A percentile compares a stretch with the other conserved stretches of the same genome.
Conservation (phyloP, 2,888 invertebrate genomes). For the Leptopilina syphax region DNA sequence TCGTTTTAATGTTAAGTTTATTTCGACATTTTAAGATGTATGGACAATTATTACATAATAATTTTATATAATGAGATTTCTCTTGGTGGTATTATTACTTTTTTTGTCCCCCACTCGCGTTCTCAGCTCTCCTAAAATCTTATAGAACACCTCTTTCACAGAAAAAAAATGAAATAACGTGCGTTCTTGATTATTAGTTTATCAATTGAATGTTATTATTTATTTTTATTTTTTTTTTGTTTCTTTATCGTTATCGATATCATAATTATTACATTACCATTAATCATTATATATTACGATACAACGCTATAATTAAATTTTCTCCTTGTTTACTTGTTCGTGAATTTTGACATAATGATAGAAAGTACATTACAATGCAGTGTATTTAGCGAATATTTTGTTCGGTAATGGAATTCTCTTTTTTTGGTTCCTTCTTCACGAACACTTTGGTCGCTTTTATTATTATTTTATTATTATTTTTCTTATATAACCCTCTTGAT, state of each 20-base stretch:
- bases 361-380: conserved; percentile 69
- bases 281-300: conserved; percentile 74
- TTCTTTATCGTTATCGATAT: conserved; percentile 67
- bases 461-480: conserved; percentile 17
- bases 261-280: conserved; percentile 74
- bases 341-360: conserved; percentile 68
- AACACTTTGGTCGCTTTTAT: conserved; percentile 40
- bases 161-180: conserved; percentile 67
- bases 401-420: conserved; percentile 57
- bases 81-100: conserved; percentile 65
- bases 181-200: conserved; percentile 68
- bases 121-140: conserved; percentile 57
- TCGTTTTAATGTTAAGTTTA: conserved; percentile 72
- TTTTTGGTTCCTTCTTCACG: conserved; percentile 37
- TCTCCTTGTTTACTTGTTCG: conserved; percentile 58
- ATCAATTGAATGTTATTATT: conserved; percentile 70
- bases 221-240: conserved; percentile 58
- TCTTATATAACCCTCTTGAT: conserved; percentile 33
- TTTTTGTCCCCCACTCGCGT: conserved; percentile 36
- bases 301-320: conserved; percentile 72
- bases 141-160: conserved; percentile 67
- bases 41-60: conserved; percentile 76
- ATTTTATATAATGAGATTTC: conserved; percentile 75
- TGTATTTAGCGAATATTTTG: conserved; percentile 61
- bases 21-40: conserved; percentile 75